A percentile compares a stretch with the other conserved stretches of the same genome.
Conservation (phyloP, 23 tunicate species). For the Pegea sp. region DNA sequence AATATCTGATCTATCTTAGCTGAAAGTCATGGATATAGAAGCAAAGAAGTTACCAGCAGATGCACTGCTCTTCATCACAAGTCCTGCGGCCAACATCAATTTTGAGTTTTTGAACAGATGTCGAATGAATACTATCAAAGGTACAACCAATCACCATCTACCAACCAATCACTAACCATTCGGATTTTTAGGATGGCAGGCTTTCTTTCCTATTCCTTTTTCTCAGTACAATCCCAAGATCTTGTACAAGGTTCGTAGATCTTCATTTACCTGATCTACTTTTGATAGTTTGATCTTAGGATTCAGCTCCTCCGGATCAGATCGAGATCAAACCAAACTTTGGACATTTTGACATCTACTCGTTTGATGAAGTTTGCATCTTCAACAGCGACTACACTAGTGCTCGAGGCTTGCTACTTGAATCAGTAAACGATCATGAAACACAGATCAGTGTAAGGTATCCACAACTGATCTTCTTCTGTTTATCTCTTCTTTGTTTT, state of each 20-base stretch:
- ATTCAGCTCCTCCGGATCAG: slow-evolving; percentile 42
- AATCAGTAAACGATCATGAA: slow-evolving; percentile 6
- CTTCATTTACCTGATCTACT: not conserved
- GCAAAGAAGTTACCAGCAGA: slow-evolving; percentile 77
- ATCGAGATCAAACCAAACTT: slow-evolving; percentile 72
- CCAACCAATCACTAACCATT: too few relatives aligned
- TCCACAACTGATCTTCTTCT: not conserved
- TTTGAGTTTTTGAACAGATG: slow-evolving; percentile 77
- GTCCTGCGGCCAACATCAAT: slow-evolving; percentile 58
- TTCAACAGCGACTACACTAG: slow-evolving; percentile 92
- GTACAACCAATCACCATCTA: too few relatives aligned
- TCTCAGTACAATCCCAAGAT: slow-evolving; percentile 85
- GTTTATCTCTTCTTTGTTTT: not conserved
- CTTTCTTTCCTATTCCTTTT: slow-evolving; percentile 92
- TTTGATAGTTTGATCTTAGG: slow-evolving; percentile 2
- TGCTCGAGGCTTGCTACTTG: slow-evolving; percentile 40
- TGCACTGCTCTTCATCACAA: slow-evolving; percentile 43
- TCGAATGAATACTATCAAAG: slow-evolving; percentile 87
- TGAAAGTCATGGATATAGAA: slow-evolving; percentile 75
- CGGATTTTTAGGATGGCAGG: slow-evolving; percentile 90
- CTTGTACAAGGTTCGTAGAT: slow-evolving; percentile 19
- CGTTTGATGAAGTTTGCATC: slow-evolving; percentile 90
- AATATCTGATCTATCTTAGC: slow-evolving; percentile 8
- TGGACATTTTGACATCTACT: slow-evolving; percentile 91
- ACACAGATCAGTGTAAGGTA: slow-evolving; percentile 15